These are phyloP conservation scores for Pagrus major DNA, from an alignment of 2,113 vertebrate genomes.

Conservation along the genomic window DNA sequence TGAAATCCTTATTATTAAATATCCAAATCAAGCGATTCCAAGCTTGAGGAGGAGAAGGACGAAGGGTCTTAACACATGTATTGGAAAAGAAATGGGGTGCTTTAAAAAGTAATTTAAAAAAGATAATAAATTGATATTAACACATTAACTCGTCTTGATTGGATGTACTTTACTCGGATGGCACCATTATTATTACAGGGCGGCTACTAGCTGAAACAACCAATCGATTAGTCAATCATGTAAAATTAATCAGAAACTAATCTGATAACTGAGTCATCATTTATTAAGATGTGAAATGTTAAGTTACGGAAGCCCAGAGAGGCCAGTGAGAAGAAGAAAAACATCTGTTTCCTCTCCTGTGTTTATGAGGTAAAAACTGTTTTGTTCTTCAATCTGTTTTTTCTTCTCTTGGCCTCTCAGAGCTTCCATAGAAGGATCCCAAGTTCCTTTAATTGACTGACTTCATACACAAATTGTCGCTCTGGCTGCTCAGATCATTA, in stretches of 20 bases:
- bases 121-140: constrained; percentile 87
- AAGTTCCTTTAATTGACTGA: too few species aligned
- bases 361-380: too few species aligned
- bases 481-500: too few species aligned
- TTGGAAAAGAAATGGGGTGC: constrained; percentile 72
- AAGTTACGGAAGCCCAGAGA: too few species aligned
- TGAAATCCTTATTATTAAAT: constrained; percentile 66
- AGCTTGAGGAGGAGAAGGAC: constrained; percentile 59
- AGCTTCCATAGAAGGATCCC: too few species aligned
- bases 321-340: too few species aligned
- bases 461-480: too few species aligned
- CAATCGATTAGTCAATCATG: background rate
- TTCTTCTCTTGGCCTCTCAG: too few species aligned
- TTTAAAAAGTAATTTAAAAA: constrained; percentile 79
- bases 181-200: background rate
- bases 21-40: constrained; percentile 71
- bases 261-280: background rate
- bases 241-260: background rate
- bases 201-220: background rate
- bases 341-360: too few species aligned
- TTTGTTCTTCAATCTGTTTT: too few species aligned
- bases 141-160: constrained; percentile 68
- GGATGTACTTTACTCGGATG: constrained; percentile 18
- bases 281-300: too few species aligned
- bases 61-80: constrained; percentile 64